phyloP scores from a whole-genome alignment of 2,888 invertebrate species.

The Seladonia tumulorum region DNA sequence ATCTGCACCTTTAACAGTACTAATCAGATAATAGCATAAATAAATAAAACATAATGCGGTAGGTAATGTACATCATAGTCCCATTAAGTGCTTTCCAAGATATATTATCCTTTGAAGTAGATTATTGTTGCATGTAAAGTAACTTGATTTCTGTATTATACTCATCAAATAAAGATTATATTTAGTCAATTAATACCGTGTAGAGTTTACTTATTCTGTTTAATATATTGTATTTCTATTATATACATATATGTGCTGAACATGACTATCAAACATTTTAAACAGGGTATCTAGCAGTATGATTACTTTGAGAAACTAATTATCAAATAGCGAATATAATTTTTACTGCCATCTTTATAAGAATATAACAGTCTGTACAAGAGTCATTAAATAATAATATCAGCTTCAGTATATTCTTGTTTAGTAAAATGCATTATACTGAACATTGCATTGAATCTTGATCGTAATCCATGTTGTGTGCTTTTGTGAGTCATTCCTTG shows the following conservation, averaged over 20 bases:
- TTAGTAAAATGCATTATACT: conserved; percentile 76
- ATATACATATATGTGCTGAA: conserved; percentile 1
- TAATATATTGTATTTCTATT: conserved; percentile 15
- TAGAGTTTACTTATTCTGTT: conserved; percentile 51
- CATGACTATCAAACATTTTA: conserved; percentile 12
- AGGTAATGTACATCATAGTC: conserved; percentile 61
- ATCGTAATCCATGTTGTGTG: conserved; percentile 69
- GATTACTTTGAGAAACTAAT: conserved; percentile 15
- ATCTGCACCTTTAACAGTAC: conserved; percentile 47
- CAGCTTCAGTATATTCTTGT: conserved; percentile 44
- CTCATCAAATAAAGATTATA: conserved; percentile 79
- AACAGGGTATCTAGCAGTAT: conserved; percentile 9
- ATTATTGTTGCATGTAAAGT: conserved; percentile 78
- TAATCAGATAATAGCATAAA: conserved; percentile 50
- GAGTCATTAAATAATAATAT: conserved; percentile 62
- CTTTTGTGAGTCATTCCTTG: conserved; percentile 61
- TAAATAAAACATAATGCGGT: conserved; percentile 58
- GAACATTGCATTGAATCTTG: conserved; percentile 77
- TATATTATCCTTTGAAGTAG: conserved; percentile 71
- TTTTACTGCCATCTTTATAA: conserved; percentile 15
- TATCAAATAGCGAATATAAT: background rate
- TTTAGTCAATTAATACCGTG: conserved; percentile 73
- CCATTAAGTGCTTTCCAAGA: conserved; percentile 63
- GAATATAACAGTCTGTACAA: background rate
- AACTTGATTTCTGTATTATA: conserved; percentile 79